phyloP scores from a whole-genome alignment of 2,113 vertebrate species.

The Panthera uncia region DNA sequence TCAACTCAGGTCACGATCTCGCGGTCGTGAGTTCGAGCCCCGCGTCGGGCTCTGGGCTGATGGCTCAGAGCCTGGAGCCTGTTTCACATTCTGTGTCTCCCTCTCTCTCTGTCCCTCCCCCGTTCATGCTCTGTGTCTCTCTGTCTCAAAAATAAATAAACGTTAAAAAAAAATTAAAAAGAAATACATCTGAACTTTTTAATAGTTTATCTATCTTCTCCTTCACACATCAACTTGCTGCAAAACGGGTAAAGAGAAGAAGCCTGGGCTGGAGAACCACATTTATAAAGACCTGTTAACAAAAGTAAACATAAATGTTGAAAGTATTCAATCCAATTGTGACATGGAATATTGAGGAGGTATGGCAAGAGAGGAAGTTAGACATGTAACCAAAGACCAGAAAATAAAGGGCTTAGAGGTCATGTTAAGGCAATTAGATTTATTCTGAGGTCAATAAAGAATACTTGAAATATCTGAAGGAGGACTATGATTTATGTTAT shows the following conservation, averaged over 20 bases:
- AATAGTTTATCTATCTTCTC: neutral
- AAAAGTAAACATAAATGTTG: neutral
- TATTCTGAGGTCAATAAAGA: conserved; percentile 12
- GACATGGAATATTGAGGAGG: neutral
- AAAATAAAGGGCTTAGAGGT: neutral
- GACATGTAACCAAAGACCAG: neutral
- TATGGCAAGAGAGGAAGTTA: neutral
- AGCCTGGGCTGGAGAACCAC: neutral
- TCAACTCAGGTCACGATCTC: no score
- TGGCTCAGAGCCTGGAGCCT: no score
- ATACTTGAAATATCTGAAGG: neutral
- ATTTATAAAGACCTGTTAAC: neutral
- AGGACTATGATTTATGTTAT: conserved; percentile 14
- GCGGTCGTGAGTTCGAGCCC: no score
- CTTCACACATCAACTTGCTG: neutral
- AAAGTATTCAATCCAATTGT: neutral
- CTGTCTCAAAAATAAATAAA: no score
- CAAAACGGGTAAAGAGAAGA: neutral
- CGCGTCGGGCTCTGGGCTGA: no score
- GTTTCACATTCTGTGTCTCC: no score
- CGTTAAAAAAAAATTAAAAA: no score
- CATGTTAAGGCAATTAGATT: neutral
- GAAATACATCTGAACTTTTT: no score
- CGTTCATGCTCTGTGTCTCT: no score
- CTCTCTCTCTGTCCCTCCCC: no score